Evolutionary conservation across 2,888 invertebrate species (phyloP).

Genomic region (Drosophila diplacantha): DNA sequence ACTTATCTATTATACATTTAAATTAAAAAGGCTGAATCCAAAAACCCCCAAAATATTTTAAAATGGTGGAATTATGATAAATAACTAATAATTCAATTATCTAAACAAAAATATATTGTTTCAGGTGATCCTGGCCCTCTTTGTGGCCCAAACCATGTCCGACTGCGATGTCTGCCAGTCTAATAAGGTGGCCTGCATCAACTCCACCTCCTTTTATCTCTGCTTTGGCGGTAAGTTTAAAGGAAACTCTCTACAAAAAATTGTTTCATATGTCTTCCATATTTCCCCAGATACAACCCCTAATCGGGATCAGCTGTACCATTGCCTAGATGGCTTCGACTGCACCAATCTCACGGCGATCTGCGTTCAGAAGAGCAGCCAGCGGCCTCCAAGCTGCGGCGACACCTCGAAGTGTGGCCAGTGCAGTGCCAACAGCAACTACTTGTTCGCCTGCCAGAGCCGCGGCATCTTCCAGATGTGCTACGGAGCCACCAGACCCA

Average conservation of each 20-base stretch:
- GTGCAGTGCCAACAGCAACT: conserved; percentile 72
- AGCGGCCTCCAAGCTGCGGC: conserved; percentile 70
- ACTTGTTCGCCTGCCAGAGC: conserved; percentile 72
- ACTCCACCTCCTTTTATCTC: conserved; percentile 72
- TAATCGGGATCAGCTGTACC: conserved; percentile 59
- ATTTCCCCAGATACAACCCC: conserved; percentile 55
- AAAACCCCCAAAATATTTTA: too few relatives aligned
- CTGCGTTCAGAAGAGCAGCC: conserved; percentile 66
- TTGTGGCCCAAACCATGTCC: conserved; percentile 28
- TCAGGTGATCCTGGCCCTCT: conserved; percentile 18
- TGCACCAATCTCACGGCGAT: conserved; percentile 69
- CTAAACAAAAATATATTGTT: too few relatives aligned
- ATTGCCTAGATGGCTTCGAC: conserved; percentile 69
- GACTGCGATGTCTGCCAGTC: conserved; percentile 73
- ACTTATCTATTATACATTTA: too few relatives aligned
- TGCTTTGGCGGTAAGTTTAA: conserved; percentile 68
- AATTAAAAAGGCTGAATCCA: too few relatives aligned
- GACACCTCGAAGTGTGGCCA: conserved; percentile 72
- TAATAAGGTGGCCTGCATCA: conserved; percentile 73
- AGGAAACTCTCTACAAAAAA: fast-evolving
- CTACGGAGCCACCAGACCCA: conserved; percentile 68
- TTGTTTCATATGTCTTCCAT: background rate
- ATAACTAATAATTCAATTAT: too few relatives aligned
- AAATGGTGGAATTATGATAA: too few relatives aligned
- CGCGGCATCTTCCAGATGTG: conserved; percentile 72